phyloP scores from a whole-genome alignment of 2,888 invertebrate genomes.

The Chaitophorus viminalis region DNA sequence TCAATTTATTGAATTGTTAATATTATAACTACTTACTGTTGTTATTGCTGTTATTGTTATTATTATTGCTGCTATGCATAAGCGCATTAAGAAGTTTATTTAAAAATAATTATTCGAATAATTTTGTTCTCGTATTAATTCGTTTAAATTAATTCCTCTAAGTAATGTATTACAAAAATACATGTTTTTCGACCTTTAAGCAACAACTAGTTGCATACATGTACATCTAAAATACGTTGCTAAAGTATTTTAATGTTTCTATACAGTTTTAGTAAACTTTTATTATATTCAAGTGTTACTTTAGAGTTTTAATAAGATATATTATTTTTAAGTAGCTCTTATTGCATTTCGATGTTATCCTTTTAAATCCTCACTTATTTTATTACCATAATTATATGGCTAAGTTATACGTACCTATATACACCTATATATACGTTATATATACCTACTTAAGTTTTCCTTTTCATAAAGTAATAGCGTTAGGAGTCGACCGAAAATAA shows the following conservation, averaged over 20 bases:
- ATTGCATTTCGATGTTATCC: slow-evolving; percentile 26
- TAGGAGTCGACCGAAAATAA: background rate
- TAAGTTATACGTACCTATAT: background rate
- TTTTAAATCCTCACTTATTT: slow-evolving; percentile 26
- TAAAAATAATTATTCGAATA: background rate
- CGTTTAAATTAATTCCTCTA: too few species aligned
- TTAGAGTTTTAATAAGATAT: slow-evolving; percentile 34
- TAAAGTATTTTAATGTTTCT: slow-evolving; percentile 17
- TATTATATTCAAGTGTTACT: slow-evolving; percentile 39
- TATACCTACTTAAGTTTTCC: slow-evolving; percentile 27
- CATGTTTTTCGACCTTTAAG: background rate
- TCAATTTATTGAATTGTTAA: too few species aligned
- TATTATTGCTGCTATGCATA: background rate
- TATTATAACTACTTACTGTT: too few species aligned
- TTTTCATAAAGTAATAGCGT: slow-evolving; percentile 2
- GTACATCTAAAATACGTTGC: background rate
- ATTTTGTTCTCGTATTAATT: too few species aligned
- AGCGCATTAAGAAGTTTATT: background rate
- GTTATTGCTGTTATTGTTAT: too few species aligned
- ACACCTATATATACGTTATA: too few species aligned
- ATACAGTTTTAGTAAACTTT: slow-evolving; percentile 28
- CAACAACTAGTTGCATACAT: background rate
- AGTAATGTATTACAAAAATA: background rate
- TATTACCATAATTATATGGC: slow-evolving; percentile 20
- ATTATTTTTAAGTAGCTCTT: slow-evolving; percentile 33